A percentile compares a stretch with the other conserved stretches of the same genome.
Evolutionary conservation across 2,113 vertebrate genomes (phyloP).

Genomic region (Pantherophis guttatus): DNA sequence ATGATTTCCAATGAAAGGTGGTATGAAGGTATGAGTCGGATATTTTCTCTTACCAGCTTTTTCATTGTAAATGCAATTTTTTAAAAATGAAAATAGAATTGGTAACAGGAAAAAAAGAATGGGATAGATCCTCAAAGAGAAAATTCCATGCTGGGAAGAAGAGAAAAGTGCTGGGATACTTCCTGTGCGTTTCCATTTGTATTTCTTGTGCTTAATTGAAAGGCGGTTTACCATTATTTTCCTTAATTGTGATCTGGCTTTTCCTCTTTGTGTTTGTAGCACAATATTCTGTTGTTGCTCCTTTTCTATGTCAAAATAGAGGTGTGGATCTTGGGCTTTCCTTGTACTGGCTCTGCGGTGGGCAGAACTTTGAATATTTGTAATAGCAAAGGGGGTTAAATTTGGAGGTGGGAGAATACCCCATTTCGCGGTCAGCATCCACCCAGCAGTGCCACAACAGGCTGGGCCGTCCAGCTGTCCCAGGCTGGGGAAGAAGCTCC

Average conservation of each 20-base stretch:
- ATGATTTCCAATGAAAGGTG: not conserved
- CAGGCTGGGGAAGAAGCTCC: not conserved
- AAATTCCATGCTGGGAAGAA: not conserved
- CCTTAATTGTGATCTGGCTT: not conserved
- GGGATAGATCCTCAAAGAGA: not conserved
- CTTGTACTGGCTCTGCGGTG: accelerated
- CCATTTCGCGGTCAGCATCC: not conserved
- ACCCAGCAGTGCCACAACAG: not conserved
- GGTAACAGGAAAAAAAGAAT: not conserved
- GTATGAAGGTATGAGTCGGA: not conserved
- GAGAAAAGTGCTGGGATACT: not conserved
- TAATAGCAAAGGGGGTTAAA: not conserved
- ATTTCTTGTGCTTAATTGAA: not conserved
- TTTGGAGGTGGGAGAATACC: not conserved
- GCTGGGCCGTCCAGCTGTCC: too few relatives aligned
- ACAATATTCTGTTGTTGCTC: accelerated
- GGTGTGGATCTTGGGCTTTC: accelerated
- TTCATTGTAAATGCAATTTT: not conserved
- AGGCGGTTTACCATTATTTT: not conserved
- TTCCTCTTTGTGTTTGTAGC: not conserved
- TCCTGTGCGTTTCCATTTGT: not conserved
- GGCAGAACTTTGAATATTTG: not conserved
- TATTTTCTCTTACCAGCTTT: not conserved
- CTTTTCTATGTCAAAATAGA: accelerated
- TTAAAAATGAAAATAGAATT: not conserved